Evolutionary conservation across 2,113 vertebrate species (phyloP).

Genomic region (Pedionomus torquatus): DNA sequence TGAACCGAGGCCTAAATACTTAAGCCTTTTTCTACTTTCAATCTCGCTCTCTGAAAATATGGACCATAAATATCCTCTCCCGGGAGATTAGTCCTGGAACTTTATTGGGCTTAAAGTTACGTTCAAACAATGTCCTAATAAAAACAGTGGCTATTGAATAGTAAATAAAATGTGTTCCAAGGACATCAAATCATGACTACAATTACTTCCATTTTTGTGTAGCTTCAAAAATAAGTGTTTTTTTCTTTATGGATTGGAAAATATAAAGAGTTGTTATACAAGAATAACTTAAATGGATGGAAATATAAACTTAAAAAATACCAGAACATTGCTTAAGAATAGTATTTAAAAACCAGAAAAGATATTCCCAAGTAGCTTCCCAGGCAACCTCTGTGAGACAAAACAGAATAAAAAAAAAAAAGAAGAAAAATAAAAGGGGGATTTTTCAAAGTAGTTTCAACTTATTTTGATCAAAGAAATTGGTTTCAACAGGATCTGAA

Average conservation of each 20-base stretch:
- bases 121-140: constrained; percentile 36
- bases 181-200: constrained; percentile 13
- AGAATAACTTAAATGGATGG: constrained; percentile 3
- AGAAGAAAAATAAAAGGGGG: background rate
- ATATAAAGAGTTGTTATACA: background rate
- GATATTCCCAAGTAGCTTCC: background rate
- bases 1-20: background rate
- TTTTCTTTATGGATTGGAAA: constrained; percentile 17
- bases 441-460: background rate
- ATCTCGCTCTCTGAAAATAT: constrained; percentile 27
- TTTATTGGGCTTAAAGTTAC: constrained; percentile 10
- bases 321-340: background rate
- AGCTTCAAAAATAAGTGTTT: constrained; percentile 16
- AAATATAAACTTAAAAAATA: constrained; percentile 1
- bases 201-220: constrained; percentile 41
- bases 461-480: background rate
- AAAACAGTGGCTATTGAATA: constrained; percentile 44
- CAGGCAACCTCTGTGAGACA: background rate
- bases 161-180: constrained; percentile 44
- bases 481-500: background rate
- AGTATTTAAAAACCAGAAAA: background rate
- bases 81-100: constrained; percentile 33
- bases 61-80: constrained; percentile 59
- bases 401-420: background rate
- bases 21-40: constrained; percentile 40